Conservation (phyloP, 2,888 invertebrate genomes). For the Criorhina ranunculi region DNA sequence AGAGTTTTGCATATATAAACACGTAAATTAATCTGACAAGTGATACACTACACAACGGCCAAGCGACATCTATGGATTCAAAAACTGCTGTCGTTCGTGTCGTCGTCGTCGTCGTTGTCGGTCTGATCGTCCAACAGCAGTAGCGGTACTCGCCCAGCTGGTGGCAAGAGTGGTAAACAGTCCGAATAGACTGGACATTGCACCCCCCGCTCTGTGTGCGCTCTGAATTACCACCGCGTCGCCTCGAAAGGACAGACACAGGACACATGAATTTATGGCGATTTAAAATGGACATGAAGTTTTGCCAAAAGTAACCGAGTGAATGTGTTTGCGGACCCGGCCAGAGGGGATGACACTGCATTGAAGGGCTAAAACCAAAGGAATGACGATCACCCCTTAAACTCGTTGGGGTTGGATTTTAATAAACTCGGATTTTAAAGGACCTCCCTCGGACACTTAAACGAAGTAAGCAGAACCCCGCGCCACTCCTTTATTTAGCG, state of each 20-base stretch:
- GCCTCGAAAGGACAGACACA: constrained; percentile 64
- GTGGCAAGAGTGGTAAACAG: constrained; percentile 56
- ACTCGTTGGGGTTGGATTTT: constrained; percentile 71
- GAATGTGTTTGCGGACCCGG: constrained; percentile 41
- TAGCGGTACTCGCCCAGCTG: constrained; percentile 47
- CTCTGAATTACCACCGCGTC: constrained; percentile 39
- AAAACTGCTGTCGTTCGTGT: constrained; percentile 64
- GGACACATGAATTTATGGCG: constrained; percentile 77
- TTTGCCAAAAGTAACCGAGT: constrained; percentile 75
- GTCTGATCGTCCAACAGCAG: constrained; percentile 24
- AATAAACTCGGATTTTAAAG: constrained; percentile 73
- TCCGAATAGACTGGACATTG: constrained; percentile 65
- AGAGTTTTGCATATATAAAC: constrained; percentile 80
- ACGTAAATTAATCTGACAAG: constrained; percentile 84
- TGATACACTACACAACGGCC: constrained; percentile 80
- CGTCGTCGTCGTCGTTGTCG: constrained; percentile 18
- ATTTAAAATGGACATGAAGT: constrained; percentile 76
- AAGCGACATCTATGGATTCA: constrained; percentile 71
- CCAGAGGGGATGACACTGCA: constrained; percentile 50
- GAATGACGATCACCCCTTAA: constrained; percentile 59
- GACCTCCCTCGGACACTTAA: constrained; percentile 31
- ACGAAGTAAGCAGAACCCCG: constrained; percentile 31
- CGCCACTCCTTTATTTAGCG: constrained; percentile 68
- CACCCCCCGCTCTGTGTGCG: constrained; percentile 20
- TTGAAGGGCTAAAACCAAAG: constrained; percentile 40